Percentiles rank a stretch among this genome's conserved stretches.
phyloP scores from a whole-genome alignment of 2,888 invertebrate species.

The Lochmaea crataegi region DNA sequence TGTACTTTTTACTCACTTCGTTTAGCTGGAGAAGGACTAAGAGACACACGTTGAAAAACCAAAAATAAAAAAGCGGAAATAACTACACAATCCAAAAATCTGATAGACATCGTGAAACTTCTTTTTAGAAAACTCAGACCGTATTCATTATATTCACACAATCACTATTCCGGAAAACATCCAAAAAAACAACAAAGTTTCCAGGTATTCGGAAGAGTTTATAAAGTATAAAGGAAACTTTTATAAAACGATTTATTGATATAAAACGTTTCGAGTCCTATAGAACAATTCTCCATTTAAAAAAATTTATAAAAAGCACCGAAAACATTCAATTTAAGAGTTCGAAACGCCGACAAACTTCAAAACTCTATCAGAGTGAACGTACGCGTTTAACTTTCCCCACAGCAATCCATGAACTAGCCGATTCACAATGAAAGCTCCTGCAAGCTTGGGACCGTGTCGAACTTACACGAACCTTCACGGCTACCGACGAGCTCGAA shows the following conservation, averaged over 20 bases:
- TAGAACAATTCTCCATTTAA: slow-evolving; percentile 5
- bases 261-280: neutral
- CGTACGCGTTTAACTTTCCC: slow-evolving; percentile 32
- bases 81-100: slow-evolving; percentile 32
- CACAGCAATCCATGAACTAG: slow-evolving; percentile 42
- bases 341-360: slow-evolving; percentile 29
- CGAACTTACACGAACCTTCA: slow-evolving; percentile 12
- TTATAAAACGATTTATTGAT: neutral
- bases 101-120: slow-evolving; percentile 39
- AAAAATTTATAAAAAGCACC: neutral
- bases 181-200: slow-evolving; percentile 1
- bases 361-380: slow-evolving; percentile 13
- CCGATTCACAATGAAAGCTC: slow-evolving; percentile 40
- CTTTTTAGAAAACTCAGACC: slow-evolving; percentile 18
- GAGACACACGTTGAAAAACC: slow-evolving; percentile 39
- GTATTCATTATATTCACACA: slow-evolving; percentile 12
- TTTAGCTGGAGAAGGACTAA: slow-evolving; percentile 49
- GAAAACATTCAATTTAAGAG: neutral
- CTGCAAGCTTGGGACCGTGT: slow-evolving; percentile 39
- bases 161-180: neutral
- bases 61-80: slow-evolving; percentile 39
- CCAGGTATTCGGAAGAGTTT: neutral
- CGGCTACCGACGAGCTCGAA: slow-evolving; percentile 30
- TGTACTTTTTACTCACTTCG: slow-evolving; percentile 44
- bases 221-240: neutral